Evolutionary conservation across 2,888 invertebrate genomes (phyloP).

Genomic region (Agrypnus murinus): DNA sequence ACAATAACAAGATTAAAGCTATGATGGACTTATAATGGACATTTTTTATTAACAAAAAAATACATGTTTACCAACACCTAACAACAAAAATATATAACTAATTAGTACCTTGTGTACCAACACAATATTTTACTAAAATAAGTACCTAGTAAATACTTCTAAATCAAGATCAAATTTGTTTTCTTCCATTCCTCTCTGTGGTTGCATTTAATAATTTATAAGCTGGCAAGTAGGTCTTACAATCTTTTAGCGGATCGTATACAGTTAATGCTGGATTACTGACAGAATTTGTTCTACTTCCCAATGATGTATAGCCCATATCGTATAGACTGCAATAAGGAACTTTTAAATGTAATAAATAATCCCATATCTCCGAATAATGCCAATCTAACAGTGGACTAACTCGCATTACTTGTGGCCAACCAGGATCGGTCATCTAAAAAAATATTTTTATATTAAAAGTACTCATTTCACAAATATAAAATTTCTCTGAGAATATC

Average conservation of each 20-base stretch:
- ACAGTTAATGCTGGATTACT: constrained; percentile 85
- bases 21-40: too few relatives aligned
- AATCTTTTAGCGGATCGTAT: constrained; percentile 71
- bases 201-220: constrained; percentile 78
- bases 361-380: constrained; percentile 94
- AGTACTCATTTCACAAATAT: too few relatives aligned
- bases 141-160: too few relatives aligned
- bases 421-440: constrained; percentile 88
- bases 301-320: constrained; percentile 93
- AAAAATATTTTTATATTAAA: constrained; percentile 57
- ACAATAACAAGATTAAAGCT: too few relatives aligned
- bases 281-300: constrained; percentile 85
- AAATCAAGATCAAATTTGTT: neutral
- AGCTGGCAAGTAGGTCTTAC: constrained; percentile 80
- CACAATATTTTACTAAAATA: too few relatives aligned
- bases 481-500: too few relatives aligned
- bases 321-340: constrained; percentile 96
- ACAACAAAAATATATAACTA: too few relatives aligned
- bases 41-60: too few relatives aligned
- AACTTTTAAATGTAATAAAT: constrained; percentile 83
- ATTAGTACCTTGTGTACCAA: too few relatives aligned
- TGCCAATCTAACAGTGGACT: constrained; percentile 95
- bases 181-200: constrained; percentile 78
- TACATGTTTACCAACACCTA: too few relatives aligned
- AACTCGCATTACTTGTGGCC: constrained; percentile 93